Base-by-base conservation (phyloP, 2,797 vertebrate species). In the Coreius guichenoti region DNA sequence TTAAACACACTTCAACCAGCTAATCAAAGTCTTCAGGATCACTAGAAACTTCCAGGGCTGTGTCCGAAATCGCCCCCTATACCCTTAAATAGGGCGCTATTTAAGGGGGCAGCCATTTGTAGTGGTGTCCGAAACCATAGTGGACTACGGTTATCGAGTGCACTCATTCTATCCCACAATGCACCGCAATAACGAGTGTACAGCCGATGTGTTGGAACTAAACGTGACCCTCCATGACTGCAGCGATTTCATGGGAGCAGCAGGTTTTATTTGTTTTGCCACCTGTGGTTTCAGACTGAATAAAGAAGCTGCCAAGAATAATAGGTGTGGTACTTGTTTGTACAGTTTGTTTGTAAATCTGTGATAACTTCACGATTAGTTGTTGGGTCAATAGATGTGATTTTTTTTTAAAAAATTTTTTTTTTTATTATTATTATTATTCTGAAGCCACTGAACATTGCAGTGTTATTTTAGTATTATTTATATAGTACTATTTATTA, bases 311-410 rank as follows among this genome's bases (percentile, higher is more conserved):
- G 45, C 45, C 39, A 76, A 76, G 1, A 78, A 77, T 19, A 9
- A 56, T 13, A 61, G 47, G 61, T 76, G 82, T 26, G 51, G 43
- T 75, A 26, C 29, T 47, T 68, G n/a, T 65, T 80, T 80, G 17
- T 31, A 45, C 76, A 80, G 61, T 45, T n/a, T n/a, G n/a, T n/a
- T n/a, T 51, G 31, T 51, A 54, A 54, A 83, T 21, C 5, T 77
- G 33, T 31, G 31, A 43, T 23, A 8, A 49, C 21, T 65, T 51
- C 9, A 72, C 1, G 6, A 45, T 58, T 58, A 36, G 9, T 43
- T 56, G 19, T 47, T 63, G 26, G 43, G 14, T 56, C 51, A 58
- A 47, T 29, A 49, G 29, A 58, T 58, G 14, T 69, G 51, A 23
- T 56, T 45, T 39, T 8, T 29, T 17, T 70, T 45, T 13, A 45